Evolutionary conservation across 2,113 vertebrate species (phyloP).

Genomic region (Pholis gunnellus): DNA sequence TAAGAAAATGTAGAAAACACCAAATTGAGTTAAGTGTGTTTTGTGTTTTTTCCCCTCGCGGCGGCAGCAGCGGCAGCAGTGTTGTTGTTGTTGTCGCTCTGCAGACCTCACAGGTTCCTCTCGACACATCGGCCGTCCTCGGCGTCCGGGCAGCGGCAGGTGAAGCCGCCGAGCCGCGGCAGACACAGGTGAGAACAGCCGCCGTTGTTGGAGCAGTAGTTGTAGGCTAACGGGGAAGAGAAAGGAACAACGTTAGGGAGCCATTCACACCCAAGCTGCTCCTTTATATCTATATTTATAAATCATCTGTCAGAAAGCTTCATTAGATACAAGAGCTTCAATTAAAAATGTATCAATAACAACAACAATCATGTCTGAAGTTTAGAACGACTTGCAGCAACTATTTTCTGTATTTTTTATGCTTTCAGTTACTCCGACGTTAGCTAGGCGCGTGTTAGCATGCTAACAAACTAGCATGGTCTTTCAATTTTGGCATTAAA

Average conservation of each 20-base stretch:
- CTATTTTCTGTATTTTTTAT: too few relatives aligned
- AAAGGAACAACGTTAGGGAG: not conserved
- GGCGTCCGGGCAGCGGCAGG: conserved; percentile 91
- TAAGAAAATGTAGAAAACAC: conserved; percentile 38
- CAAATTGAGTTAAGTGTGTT: conserved; percentile 3
- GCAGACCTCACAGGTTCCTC: conserved; percentile 57
- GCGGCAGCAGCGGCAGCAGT: not conserved
- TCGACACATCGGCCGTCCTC: conserved; percentile 87
- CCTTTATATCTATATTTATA: not conserved
- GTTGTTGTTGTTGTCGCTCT: not conserved
- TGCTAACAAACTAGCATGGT: too few relatives aligned
- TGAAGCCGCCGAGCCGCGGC: conserved; percentile 89
- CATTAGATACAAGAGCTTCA: not conserved
- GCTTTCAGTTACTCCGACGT: too few relatives aligned
- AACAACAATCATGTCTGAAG: not conserved
- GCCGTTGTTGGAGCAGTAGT: conserved; percentile 92
- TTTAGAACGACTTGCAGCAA: not conserved
- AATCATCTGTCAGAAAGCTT: not conserved
- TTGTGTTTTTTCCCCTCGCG: not conserved
- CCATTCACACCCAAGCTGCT: not conserved
- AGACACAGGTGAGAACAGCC: conserved; percentile 95
- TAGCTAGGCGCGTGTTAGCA: too few relatives aligned
- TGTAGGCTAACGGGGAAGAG: conserved; percentile 81
- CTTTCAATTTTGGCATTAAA: too few relatives aligned
- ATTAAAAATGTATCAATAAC: not conserved